phyloP scores from a whole-genome alignment of 1,140 invertebrate species.

The Aphelinus certus region DNA sequence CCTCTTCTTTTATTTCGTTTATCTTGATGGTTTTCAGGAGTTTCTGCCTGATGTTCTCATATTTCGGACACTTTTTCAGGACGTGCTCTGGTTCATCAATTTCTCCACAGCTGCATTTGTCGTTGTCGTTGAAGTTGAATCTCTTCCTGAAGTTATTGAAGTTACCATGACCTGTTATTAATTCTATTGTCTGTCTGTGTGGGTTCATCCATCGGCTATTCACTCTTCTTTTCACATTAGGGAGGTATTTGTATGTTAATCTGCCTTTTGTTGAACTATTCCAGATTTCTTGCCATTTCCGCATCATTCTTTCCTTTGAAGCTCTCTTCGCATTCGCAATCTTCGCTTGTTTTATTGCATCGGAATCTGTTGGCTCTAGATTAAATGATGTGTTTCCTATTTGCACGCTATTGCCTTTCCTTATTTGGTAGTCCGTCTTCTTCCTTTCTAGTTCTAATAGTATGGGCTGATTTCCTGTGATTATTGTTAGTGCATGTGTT shows the following conservation, averaged over 20 bases:
- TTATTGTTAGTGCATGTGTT: background rate
- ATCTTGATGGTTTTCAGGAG: no score
- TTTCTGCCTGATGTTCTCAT: background rate
- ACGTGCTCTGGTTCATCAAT: background rate
- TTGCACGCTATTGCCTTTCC: no score
- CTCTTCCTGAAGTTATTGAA: background rate
- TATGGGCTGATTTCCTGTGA: constrained; percentile 47
- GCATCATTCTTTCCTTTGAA: background rate
- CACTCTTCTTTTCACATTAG: background rate
- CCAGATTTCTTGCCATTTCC: background rate
- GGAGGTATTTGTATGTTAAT: background rate
- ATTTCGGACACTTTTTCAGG: background rate
- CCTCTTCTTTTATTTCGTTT: no score
- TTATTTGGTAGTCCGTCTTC: no score
- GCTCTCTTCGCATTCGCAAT: no score
- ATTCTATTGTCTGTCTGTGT: background rate
- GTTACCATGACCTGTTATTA: background rate
- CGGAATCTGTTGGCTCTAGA: no score
- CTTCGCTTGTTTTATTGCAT: no score
- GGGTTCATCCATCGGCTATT: background rate
- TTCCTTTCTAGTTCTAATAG: no score
- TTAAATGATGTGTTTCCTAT: no score
- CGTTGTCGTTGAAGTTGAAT: background rate
- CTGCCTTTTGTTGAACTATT: background rate
- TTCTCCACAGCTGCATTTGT: background rate